These are phyloP conservation scores for Pagetopsis macropterus DNA, from an alignment of 2,797 vertebrate species.

Conservation along the genomic window DNA sequence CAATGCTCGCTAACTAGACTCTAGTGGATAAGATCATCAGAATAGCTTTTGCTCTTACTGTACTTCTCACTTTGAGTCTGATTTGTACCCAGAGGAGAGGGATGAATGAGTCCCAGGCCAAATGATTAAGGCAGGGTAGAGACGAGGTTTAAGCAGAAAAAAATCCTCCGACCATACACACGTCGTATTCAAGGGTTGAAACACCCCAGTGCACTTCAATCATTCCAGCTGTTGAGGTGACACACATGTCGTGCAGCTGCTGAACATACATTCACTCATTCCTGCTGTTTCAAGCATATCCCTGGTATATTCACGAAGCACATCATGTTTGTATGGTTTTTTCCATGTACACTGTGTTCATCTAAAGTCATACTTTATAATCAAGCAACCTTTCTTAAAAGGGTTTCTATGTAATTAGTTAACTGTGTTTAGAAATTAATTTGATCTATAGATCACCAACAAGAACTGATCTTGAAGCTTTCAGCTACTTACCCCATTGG, in stretches of 20 bases:
- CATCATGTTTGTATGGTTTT: constrained; percentile 26
- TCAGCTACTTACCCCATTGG: not conserved
- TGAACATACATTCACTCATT: constrained; percentile 61
- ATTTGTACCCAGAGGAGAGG: constrained; percentile 72
- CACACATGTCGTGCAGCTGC: constrained; percentile 40
- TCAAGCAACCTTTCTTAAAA: not conserved
- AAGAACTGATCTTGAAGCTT: not conserved
- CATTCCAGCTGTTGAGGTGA: constrained; percentile 67
- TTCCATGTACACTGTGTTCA: constrained; percentile 1
- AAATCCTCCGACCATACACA: constrained; percentile 54
- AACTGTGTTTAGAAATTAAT: too few relatives aligned
- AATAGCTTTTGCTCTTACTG: constrained; percentile 67
- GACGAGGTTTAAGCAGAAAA: constrained; percentile 64
- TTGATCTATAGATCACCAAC: too few relatives aligned
- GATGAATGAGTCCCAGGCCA: constrained; percentile 68
- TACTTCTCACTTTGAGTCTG: constrained; percentile 73
- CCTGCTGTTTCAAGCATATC: constrained; percentile 60
- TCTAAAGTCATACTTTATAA: not conserved
- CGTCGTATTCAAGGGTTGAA: constrained; percentile 66
- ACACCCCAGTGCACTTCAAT: constrained; percentile 81
- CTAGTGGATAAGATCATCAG: constrained; percentile 68
- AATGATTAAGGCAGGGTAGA: constrained; percentile 70
- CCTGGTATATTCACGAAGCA: constrained; percentile 22
- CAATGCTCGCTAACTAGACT: constrained; percentile 63
- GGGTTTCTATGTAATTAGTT: not conserved